Conservation (phyloP, 2,113 vertebrate species). For the Cebus imitator region DNA sequence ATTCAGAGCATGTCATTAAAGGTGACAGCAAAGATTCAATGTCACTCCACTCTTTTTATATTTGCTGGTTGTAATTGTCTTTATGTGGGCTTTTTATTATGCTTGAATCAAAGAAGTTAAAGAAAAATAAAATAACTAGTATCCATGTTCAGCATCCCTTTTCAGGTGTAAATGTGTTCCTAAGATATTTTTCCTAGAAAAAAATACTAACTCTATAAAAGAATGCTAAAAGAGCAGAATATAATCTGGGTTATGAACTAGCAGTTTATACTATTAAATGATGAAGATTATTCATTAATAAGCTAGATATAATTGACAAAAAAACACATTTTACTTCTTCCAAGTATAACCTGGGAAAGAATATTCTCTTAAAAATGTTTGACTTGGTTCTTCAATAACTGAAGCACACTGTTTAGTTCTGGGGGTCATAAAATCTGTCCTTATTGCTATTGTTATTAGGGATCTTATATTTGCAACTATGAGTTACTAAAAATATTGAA, state of each 20-base stretch:
- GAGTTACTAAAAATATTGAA: slow-evolving; percentile 70
- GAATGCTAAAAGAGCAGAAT: neutral
- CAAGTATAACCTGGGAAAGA: neutral
- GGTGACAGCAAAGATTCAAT: neutral
- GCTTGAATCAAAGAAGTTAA: slow-evolving; percentile 35
- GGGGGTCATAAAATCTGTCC: slow-evolving; percentile 36
- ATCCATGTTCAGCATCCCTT: neutral
- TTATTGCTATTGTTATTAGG: slow-evolving; percentile 21
- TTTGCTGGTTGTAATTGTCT: neutral
- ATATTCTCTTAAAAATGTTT: neutral
- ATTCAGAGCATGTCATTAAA: neutral
- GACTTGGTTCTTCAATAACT: slow-evolving; percentile 32
- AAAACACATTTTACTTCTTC: slow-evolving; percentile 35
- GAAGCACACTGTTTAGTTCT: slow-evolving; percentile 17
- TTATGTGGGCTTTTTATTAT: neutral
- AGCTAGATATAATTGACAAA: neutral
- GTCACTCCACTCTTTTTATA: neutral
- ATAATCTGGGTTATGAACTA: neutral
- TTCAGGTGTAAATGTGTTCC: neutral
- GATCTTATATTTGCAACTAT: slow-evolving; percentile 40
- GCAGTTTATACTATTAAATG: neutral
- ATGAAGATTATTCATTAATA: neutral
- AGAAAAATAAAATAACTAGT: slow-evolving; percentile 13
- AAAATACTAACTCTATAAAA: slow-evolving; percentile 20
- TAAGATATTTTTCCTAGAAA: neutral